A percentile compares a stretch with the other conserved stretches of the same genome.
Conservation (phyloP, 2,797 vertebrate genomes). For the Momotus momota region DNA sequence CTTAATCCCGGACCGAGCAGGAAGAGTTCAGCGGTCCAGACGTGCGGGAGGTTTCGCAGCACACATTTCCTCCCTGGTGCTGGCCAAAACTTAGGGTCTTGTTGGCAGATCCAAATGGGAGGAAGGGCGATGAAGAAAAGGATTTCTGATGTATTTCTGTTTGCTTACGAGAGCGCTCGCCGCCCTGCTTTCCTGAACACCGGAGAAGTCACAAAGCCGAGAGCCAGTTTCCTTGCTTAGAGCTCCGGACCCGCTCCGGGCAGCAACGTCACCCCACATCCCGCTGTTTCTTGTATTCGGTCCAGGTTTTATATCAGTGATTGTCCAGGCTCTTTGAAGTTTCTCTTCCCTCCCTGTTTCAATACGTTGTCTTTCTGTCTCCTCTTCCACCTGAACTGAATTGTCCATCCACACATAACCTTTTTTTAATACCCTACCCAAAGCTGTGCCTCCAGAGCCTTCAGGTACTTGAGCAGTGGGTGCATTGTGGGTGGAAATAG, state of each 20-base stretch:
- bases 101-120: neutral
- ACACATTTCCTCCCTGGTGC: neutral
- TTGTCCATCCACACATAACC: neutral
- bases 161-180: neutral
- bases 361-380: neutral
- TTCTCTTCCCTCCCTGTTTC: slow-evolving; percentile 38
- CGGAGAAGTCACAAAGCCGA: neutral
- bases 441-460: slow-evolving; percentile 39
- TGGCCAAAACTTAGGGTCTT: neutral
- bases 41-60: slow-evolving; percentile 19
- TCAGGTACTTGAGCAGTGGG: slow-evolving; percentile 36
- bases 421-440: neutral
- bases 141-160: slow-evolving; percentile 9
- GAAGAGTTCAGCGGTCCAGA: neutral
- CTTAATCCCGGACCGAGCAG: neutral
- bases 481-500: slow-evolving; percentile 42
- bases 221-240: neutral
- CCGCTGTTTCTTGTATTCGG: neutral
- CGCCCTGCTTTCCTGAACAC: neutral
- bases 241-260: slow-evolving; percentile 9
- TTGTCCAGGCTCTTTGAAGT: slow-evolving; percentile 51
- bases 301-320: slow-evolving; percentile 32
- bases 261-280: slow-evolving; percentile 25
- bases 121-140: neutral
- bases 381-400: neutral